Evolutionary conservation across 2,113 vertebrate species (phyloP).

Genomic region (Phrynosoma blainvillii): DNA sequence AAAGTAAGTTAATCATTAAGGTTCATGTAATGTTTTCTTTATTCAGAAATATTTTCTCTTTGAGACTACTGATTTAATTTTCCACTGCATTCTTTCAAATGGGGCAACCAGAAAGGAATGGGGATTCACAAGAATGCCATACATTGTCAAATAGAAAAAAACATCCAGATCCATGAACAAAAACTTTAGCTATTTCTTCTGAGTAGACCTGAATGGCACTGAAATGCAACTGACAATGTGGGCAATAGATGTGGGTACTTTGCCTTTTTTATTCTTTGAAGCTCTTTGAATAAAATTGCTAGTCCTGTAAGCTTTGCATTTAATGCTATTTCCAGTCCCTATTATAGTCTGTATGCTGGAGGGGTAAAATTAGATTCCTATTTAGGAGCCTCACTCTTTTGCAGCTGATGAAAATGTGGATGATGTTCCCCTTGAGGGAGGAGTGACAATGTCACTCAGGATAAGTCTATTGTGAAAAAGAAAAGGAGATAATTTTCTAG

Average conservation of each 20-base stretch:
- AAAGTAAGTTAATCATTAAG: not conserved
- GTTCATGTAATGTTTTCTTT: not conserved
- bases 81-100: not conserved
- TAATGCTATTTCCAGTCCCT: not conserved
- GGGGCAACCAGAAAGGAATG: not conserved
- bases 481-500: constrained; percentile 34
- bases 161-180: not conserved
- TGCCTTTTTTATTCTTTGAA: not conserved
- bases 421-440: constrained; percentile 12
- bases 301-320: not conserved
- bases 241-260: not conserved
- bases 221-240: not conserved
- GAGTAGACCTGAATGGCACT: not conserved
- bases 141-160: not conserved
- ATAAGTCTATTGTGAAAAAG: constrained; percentile 31
- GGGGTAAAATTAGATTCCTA: constrained; percentile 14
- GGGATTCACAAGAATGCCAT: not conserved
- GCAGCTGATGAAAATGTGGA: constrained; percentile 14
- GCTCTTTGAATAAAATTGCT: not conserved
- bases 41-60: not conserved
- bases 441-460: constrained; percentile 5
- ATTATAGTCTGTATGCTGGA: not conserved
- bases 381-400: not conserved
- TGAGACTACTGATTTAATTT: not conserved
- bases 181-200: not conserved